Conservation (phyloP, 2,113 vertebrate genomes). For the Atlantisia rogersi region DNA sequence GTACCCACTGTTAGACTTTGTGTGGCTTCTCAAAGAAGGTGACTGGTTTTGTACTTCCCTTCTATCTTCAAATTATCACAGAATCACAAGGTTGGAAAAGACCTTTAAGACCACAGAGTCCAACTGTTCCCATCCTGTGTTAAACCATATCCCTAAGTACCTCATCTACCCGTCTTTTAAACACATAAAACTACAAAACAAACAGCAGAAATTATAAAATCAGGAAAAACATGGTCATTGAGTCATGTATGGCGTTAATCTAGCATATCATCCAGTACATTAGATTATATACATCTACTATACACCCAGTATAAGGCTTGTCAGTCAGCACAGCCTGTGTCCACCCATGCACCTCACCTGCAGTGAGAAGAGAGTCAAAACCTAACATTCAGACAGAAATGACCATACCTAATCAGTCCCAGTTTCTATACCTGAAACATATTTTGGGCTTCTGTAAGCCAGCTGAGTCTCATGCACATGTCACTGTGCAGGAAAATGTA, state of each 20-base stretch:
- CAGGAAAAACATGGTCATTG: background rate
- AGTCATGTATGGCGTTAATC: background rate
- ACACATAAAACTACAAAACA: no score
- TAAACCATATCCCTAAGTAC: no score
- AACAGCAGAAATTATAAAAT: background rate
- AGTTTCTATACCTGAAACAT: background rate
- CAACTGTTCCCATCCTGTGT: no score
- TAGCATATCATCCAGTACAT: fast-evolving
- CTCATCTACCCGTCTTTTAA: background rate
- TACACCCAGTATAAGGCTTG: background rate
- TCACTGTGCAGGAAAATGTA: background rate
- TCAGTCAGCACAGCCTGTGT: background rate
- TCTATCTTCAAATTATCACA: background rate
- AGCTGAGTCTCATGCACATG: fast-evolving
- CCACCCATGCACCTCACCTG: background rate
- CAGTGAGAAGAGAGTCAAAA: background rate
- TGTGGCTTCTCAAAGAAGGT: background rate
- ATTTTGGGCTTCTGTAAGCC: background rate
- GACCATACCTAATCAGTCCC: fast-evolving
- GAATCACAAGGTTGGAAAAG: no score
- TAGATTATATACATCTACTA: background rate
- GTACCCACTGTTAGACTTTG: background rate
- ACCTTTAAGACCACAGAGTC: no score
- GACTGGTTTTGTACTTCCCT: background rate
- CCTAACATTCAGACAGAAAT: background rate